phyloP scores from a whole-genome alignment of 1,140 invertebrate species.

The Lordiphosa collinella region DNA sequence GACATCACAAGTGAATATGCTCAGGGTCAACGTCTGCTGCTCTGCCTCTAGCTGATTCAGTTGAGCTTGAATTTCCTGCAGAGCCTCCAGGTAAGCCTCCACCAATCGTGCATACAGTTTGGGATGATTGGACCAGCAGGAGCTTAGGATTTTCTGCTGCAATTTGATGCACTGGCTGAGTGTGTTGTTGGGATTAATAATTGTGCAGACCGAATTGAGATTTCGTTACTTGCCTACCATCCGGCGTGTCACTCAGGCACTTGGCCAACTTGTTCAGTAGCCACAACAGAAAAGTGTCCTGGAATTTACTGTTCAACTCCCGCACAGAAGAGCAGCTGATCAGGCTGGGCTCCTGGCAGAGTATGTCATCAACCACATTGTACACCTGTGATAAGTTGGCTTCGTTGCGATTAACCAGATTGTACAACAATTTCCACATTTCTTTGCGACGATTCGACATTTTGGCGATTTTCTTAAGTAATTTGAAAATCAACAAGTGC shows the following conservation, averaged over 20 bases:
- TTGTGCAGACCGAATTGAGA: too few relatives aligned
- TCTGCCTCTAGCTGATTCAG: constrained; percentile 18
- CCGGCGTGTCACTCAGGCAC: constrained; percentile 23
- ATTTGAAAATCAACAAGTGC: constrained; percentile 2
- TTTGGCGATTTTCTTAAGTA: not conserved
- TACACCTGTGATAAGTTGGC: constrained; percentile 50
- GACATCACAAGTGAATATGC: constrained; percentile 41
- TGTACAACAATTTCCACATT: constrained; percentile 73
- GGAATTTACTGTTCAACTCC: constrained; percentile 50
- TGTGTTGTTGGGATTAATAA: not conserved
- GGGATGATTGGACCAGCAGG: constrained; percentile 60
- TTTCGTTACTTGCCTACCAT: constrained; percentile 30
- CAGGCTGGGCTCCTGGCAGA: constrained; percentile 69
- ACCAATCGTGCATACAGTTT: constrained; percentile 52
- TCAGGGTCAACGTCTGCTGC: constrained; percentile 4
- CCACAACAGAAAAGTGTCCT: constrained; percentile 66
- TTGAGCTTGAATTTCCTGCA: constrained; percentile 38
- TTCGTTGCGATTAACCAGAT: constrained; percentile 55
- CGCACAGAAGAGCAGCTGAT: constrained; percentile 55
- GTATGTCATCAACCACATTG: constrained; percentile 63
- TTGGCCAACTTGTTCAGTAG: constrained; percentile 61
- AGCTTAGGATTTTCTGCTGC: constrained; percentile 59
- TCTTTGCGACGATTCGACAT: constrained; percentile 66
- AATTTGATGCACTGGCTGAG: constrained; percentile 49
- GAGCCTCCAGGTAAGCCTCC: constrained; percentile 46